Base-by-base conservation (phyloP, 30 jellyfish, hydroid and myxozoan species). In the Turritopsis dohrnii region DNA sequence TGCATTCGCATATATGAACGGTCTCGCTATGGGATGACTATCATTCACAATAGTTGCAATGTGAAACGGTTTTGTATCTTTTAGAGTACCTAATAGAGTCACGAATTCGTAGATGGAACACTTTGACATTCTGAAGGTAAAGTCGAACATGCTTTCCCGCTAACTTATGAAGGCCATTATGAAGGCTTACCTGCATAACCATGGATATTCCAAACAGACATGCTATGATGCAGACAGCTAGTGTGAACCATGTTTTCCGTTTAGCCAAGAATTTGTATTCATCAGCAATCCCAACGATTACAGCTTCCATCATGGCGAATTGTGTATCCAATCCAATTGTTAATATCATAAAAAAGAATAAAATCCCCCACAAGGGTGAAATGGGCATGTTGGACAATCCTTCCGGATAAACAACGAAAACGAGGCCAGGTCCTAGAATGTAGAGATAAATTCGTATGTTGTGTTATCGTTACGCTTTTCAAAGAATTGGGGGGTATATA, bases 261-360 rank as follows among this genome's bases (percentile, higher is more conserved):
- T 85, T 88, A 18, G 95, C 86, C 29, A 93, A 88, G 18, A 29
- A 31, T 54, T 81, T 88, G 53, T 93, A 88, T 81, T 93, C 98
- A 54, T 93, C 98, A n/a, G 93, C 65, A 29, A 93, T 88, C 80
- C 98, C 98, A 20, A 94, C 83, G 79, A 93, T 88, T 53, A 93
- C 98, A 26, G 98, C 98, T 83, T 93, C 98, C 52, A 93, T 72
- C 98, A 93, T 93, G 71, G 98, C 98, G 72, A 93, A 93, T 65
- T 93, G 98, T 25, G 98, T 93, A 84, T 93, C 98, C 80, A 93
- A 69, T 25, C 98, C 98, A 9, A 93, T 81, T 24, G 96, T 87
- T n/a, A 93, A 89, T 20, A 93, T 85, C 96, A 88, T 93, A 87
- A 93, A 93, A 92, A 93, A 93, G 82, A 93, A 93, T 71, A 93